Conservation (phyloP, 1,140 invertebrate genomes). For the Procambarus clarkii region DNA sequence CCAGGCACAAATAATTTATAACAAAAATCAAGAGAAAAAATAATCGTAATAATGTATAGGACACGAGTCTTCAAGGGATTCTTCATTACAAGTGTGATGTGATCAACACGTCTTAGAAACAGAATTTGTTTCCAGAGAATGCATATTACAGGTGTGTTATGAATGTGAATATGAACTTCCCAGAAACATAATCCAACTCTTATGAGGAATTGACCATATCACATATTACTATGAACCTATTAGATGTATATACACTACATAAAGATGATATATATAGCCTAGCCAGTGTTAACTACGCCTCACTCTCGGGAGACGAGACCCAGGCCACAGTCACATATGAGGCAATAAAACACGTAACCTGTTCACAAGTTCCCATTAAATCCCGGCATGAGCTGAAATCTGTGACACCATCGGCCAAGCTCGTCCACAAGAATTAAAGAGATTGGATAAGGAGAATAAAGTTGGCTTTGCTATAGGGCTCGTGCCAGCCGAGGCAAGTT, state of each 20-base stretch:
- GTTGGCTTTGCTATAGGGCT: conserved; percentile 54
- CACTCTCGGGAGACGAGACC: conserved; percentile 45
- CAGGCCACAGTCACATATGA: conserved; percentile 66
- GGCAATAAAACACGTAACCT: conserved; percentile 51
- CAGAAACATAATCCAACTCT: conserved; percentile 37
- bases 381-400: conserved; percentile 62
- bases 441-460: conserved; percentile 36
- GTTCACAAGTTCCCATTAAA: conserved; percentile 54
- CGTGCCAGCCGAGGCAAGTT: conserved; percentile 47
- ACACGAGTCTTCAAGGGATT: conserved; percentile 39
- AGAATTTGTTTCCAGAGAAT: conserved; percentile 23
- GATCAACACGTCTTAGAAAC: conserved; percentile 23
- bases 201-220: conserved; percentile 27
- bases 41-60: not conserved
- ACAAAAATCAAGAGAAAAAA: not conserved
- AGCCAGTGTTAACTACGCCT: conserved; percentile 62
- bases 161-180: conserved; percentile 38
- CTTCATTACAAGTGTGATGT: conserved; percentile 36
- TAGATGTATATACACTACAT: conserved; percentile 67
- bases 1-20: not conserved
- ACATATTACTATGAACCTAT: conserved; percentile 57
- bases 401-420: conserved; percentile 66
- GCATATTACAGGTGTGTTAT: conserved; percentile 7
- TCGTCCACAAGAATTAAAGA: conserved; percentile 52
- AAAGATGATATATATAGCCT: conserved; percentile 60